Base-by-base conservation (phyloP, 2,888 invertebrate species). In the Clusia tigrina region DNA sequence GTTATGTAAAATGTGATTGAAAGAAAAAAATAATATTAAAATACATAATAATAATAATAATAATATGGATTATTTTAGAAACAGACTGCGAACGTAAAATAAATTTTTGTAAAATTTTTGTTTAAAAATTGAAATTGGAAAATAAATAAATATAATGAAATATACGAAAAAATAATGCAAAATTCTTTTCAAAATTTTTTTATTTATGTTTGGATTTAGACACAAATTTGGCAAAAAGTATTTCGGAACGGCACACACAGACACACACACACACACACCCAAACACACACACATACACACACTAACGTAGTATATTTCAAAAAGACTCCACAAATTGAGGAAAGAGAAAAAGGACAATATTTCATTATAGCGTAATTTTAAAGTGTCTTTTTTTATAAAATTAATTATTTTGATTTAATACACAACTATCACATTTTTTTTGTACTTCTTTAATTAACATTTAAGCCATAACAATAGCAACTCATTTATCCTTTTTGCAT, bases 171-270 rank as follows among this genome's bases (percentile, higher is more conserved):
- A 48, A 48, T 20, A 48, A 48, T 18, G 42, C 48, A 48, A 48
- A 48, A 48, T 48, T 48, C 2, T 48, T 48, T 48, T 48, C 48
- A 48, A 48, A 48, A 48, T 20, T 48, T 20, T 42, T n/a, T 42
- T 15, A 15, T 15, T n/a, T 42, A 15, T n/a, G 42, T 42, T 42
- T 42, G 42, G 12, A 32, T 32, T 32, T 32, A 32, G n/a, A n/a
- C n/a, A n/a, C n/a, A n/a, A n/a, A n/a, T 12, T 12, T 32, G 32
- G 12, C 32, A 12, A 32, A 9, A 12, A 32, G 32, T 32, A 32
- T 12, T 32, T 32, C 12, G n/a, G n/a, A n/a, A n/a, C n/a, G n/a
- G n/a, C n/a, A n/a, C n/a, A n/a, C n/a, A n/a, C n/a, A n/a, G n/a
- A n/a, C n/a, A n/a, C n/a, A n/a, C n/a, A n/a, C n/a, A n/a, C n/a